These are phyloP conservation scores for Syngnathus floridae DNA, from an alignment of 2,113 vertebrate genomes.

Conservation along the genomic window DNA sequence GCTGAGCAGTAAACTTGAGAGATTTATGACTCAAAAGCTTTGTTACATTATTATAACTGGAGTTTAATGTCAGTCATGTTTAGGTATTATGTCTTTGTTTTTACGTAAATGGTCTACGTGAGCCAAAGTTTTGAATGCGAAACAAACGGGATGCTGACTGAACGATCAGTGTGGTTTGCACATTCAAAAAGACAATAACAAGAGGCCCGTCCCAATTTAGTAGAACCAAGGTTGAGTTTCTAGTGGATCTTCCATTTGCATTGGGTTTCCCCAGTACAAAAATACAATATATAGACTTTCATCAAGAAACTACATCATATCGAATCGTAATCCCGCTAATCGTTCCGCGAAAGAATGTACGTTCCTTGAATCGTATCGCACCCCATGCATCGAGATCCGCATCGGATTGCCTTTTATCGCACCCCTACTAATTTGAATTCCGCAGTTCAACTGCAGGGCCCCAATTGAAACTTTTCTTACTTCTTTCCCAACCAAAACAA, in stretches of 20 bases:
- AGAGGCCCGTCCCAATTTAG: constrained; percentile 42
- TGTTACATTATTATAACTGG: constrained; percentile 14
- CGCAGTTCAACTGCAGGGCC: not conserved
- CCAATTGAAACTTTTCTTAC: not conserved
- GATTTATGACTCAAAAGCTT: constrained; percentile 3
- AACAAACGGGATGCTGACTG: constrained; percentile 27
- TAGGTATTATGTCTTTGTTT: constrained; percentile 43
- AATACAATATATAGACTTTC: not conserved
- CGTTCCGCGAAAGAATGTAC: too few relatives aligned
- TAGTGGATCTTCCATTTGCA: constrained; percentile 2
- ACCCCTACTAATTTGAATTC: too few relatives aligned
- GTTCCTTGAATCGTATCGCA: too few relatives aligned
- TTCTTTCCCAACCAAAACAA: not conserved
- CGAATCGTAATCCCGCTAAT: not conserved
- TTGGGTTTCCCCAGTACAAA: constrained; percentile 39
- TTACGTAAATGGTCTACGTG: constrained; percentile 47
- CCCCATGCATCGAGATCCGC: too few relatives aligned
- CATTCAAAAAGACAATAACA: constrained; percentile 36
- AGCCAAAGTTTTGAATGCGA: constrained; percentile 63
- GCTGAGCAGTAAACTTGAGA: constrained; percentile 16
- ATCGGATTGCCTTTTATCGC: too few relatives aligned
- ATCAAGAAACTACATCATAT: too few relatives aligned
- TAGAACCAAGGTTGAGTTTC: constrained; percentile 28
- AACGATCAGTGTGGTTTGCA: constrained; percentile 63
- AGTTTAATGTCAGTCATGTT: constrained; percentile 39